These are phyloP conservation scores for Ptychobarbus kaznakovi DNA, from an alignment of 2,797 vertebrate species.

Conservation along the genomic window DNA sequence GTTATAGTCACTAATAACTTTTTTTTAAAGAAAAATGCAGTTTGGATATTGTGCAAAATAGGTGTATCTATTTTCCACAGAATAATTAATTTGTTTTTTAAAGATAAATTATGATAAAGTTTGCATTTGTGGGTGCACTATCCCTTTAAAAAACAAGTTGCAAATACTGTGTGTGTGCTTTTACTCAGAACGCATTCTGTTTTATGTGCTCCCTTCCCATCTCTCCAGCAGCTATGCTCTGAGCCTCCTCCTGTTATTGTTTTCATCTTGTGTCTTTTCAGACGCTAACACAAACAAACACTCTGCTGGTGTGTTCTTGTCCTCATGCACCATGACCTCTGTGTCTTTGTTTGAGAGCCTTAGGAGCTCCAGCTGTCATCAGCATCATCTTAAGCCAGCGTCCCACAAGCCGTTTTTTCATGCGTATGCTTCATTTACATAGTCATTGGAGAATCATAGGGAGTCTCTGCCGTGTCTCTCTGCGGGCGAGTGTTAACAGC, in stretches of 20 bases:
- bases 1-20: background rate
- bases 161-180: constrained; percentile 13
- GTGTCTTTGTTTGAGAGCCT: constrained; percentile 51
- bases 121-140: background rate
- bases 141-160: constrained; percentile 1
- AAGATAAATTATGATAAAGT: background rate
- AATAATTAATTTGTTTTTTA: background rate
- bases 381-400: constrained; percentile 38
- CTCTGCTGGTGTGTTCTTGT: constrained; percentile 24
- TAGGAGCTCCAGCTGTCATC: constrained; percentile 56
- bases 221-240: constrained; percentile 38
- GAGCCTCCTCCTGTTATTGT: constrained; percentile 48
- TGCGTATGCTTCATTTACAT: constrained; percentile 31
- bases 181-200: background rate
- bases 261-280: constrained; percentile 40
- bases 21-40: background rate
- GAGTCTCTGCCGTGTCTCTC: background rate
- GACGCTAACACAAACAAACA: constrained; percentile 49
- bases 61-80: background rate
- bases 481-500: constrained; percentile 29
- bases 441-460: constrained; percentile 33
- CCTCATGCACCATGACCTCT: constrained; percentile 41
- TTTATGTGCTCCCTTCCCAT: constrained; percentile 38
- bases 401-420: constrained; percentile 13
- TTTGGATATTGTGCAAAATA: background rate